Conservation (phyloP, 2,888 invertebrate genomes). For the Pantelozetes paolii region DNA sequence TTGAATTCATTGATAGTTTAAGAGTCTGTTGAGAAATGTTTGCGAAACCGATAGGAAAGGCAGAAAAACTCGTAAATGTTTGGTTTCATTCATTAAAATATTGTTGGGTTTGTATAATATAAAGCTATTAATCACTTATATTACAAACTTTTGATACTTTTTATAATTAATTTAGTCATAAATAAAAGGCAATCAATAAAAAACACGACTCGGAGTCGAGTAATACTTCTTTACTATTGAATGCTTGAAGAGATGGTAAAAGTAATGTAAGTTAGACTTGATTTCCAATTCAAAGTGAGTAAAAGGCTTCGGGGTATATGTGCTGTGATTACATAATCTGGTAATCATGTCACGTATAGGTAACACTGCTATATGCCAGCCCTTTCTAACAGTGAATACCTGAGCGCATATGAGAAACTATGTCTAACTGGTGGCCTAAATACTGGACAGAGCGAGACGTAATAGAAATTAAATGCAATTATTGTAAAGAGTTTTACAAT, state of each 20-base stretch:
- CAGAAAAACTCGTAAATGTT: background rate
- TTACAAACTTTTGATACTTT: slow-evolving; percentile 14
- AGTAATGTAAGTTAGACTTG: background rate
- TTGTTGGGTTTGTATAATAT: background rate
- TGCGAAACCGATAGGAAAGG: background rate
- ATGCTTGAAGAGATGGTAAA: slow-evolving; percentile 2
- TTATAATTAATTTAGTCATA: slow-evolving; percentile 31
- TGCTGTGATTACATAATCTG: slow-evolving; percentile 27
- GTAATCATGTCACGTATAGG: slow-evolving; percentile 35
- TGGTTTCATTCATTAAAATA: slow-evolving; percentile 25
- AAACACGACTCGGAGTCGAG: slow-evolving; percentile 23
- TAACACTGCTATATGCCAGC: slow-evolving; percentile 10
- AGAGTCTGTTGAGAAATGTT: background rate
- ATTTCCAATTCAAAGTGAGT: slow-evolving; percentile 31
- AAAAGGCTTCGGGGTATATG: slow-evolving; percentile 1
- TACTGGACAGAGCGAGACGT: slow-evolving; percentile 34
- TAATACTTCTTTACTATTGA: slow-evolving; percentile 17
- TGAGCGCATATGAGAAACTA: slow-evolving; percentile 31
- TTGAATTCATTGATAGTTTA: background rate
- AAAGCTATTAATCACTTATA: slow-evolving; percentile 11
- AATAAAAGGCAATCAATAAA: slow-evolving; percentile 31
- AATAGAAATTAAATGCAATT: background rate
- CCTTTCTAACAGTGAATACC: background rate
- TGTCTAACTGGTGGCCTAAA: slow-evolving; percentile 34
- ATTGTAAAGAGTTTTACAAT: slow-evolving; percentile 30